Evolutionary conservation across 2,888 invertebrate species (phyloP).

Genomic region (Alentia gelatinosa): DNA sequence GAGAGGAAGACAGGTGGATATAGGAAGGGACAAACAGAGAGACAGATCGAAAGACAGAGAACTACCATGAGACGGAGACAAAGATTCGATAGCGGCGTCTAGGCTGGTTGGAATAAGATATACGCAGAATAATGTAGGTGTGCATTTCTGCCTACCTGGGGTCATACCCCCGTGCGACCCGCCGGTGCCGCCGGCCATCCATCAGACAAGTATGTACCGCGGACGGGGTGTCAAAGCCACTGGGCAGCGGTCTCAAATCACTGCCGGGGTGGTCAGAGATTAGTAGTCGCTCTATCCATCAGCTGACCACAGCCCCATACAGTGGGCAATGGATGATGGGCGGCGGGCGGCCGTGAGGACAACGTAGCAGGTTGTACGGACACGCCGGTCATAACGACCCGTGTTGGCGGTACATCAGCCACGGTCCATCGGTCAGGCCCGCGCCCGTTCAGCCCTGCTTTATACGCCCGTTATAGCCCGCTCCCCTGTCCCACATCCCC

Average conservation of each 20-base stretch:
- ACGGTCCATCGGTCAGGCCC: background rate
- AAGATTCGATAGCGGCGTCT: background rate
- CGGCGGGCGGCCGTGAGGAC: background rate
- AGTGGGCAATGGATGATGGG: background rate
- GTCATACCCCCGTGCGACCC: background rate
- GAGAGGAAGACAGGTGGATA: too few species aligned
- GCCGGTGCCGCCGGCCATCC: background rate
- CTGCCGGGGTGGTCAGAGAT: background rate
- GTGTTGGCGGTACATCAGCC: background rate
- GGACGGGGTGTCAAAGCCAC: background rate
- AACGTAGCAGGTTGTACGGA: background rate
- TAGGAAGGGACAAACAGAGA: too few species aligned
- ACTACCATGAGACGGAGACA: too few species aligned
- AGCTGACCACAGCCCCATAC: constrained; percentile 1
- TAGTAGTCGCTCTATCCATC: constrained; percentile 12
- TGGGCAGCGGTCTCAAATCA: background rate
- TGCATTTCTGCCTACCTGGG: background rate
- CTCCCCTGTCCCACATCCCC: background rate
- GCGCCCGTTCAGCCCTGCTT: background rate
- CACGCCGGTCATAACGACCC: background rate
- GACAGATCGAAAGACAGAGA: too few species aligned
- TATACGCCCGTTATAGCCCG: background rate
- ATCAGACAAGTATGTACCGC: background rate
- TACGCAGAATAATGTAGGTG: background rate
- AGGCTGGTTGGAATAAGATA: background rate